These are phyloP conservation scores for Camelus bactrianus DNA, from an alignment of 2,113 vertebrate genomes.

Conservation along the genomic window DNA sequence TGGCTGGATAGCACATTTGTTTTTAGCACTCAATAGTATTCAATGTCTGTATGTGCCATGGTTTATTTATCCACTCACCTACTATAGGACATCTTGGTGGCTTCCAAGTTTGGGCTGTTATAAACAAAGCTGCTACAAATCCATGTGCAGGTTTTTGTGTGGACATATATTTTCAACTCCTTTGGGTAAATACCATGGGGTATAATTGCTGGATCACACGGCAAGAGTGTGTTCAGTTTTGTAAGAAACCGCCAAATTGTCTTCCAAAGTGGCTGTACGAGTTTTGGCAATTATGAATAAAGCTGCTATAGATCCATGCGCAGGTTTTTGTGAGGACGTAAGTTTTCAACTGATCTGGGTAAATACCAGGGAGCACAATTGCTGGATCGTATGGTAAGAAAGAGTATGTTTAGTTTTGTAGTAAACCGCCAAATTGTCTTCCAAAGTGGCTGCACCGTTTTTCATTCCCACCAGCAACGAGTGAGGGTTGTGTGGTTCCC, in stretches of 20 bases:
- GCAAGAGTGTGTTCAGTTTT: neutral
- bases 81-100: neutral
- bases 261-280: neutral
- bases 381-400: neutral
- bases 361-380: neutral
- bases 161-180: neutral
- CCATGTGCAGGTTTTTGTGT: neutral
- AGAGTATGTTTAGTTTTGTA: neutral
- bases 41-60: neutral
- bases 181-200: neutral
- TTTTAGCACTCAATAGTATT: neutral
- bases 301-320: neutral
- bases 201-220: neutral
- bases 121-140: neutral
- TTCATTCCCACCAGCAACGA: neutral
- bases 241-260: neutral
- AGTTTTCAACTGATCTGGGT: neutral
- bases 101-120: neutral
- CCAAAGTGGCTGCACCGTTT: neutral
- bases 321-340: neutral
- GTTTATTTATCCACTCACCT: neutral
- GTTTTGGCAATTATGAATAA: neutral
- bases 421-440: neutral
- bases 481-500: neutral
- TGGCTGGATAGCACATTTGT: neutral